phyloP scores from a whole-genome alignment of 37 sponge, comb jelly and placozoan genomes.

The Eunapius fragilis region DNA sequence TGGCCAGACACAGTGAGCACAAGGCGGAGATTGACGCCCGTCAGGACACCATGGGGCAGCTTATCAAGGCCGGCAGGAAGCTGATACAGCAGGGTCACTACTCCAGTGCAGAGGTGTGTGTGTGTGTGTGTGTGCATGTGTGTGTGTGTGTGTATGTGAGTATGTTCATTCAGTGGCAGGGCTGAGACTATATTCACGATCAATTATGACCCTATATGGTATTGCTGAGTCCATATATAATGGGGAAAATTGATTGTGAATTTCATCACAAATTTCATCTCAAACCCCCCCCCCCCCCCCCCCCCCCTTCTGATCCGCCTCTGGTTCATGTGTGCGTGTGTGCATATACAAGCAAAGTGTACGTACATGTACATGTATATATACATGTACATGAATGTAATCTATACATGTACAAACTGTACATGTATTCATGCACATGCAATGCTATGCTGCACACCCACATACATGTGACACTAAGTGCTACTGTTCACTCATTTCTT shows the following conservation, averaged over 20 bases:
- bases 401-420: too few species aligned
- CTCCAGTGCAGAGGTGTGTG: slow-evolving; percentile 78
- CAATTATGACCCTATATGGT: too few species aligned
- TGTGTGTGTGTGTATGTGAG: slow-evolving; percentile 27
- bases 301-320: too few species aligned
- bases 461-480: too few species aligned
- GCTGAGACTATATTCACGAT: too few species aligned
- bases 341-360: background rate
- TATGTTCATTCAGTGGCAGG: too few species aligned
- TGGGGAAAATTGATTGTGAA: too few species aligned
- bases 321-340: slow-evolving; percentile 18
- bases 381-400: too few species aligned
- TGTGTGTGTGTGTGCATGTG: slow-evolving; percentile 14
- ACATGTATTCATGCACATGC: background rate
- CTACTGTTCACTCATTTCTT: too few species aligned
- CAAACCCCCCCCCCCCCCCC: too few species aligned
- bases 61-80: slow-evolving; percentile 69
- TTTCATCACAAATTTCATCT: too few species aligned
- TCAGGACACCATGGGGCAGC: slow-evolving; percentile 48
- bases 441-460: background rate
- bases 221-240: too few species aligned
- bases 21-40: slow-evolving; percentile 90
- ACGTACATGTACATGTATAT: background rate
- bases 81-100: slow-evolving; percentile 79
- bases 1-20: slow-evolving; percentile 71